These are phyloP conservation scores for Hippocampus comes DNA, from an alignment of 2,113 vertebrate species.

Conservation along the genomic window DNA sequence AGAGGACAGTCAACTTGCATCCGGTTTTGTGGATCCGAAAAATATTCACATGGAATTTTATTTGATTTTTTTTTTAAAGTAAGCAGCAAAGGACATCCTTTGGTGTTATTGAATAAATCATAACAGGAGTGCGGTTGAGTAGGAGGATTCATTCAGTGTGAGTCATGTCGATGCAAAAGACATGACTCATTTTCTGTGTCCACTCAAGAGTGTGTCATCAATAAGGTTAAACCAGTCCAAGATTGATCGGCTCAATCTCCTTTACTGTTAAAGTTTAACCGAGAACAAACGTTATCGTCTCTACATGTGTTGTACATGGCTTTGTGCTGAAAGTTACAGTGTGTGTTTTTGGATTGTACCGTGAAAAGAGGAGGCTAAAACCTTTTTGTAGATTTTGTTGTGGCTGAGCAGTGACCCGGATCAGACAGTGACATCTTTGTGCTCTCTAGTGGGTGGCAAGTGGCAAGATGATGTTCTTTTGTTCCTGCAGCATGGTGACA, in stretches of 20 bases:
- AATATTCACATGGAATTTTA: conserved; percentile 22
- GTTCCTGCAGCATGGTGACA: conserved; percentile 33
- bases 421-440: conserved; percentile 45
- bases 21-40: conserved; percentile 16
- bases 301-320: neutral
- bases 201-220: conserved; percentile 17
- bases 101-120: neutral
- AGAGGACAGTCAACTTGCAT: conserved; percentile 13
- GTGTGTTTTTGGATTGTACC: neutral
- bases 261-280: neutral
- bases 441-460: conserved; percentile 29
- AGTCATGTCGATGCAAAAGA: conserved; percentile 19
- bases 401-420: conserved; percentile 49
- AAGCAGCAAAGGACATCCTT: conserved; percentile 28
- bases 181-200: conserved; percentile 17
- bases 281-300: conserved; percentile 2
- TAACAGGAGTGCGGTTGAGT: conserved; percentile 3
- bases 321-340: neutral
- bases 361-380: conserved; percentile 5
- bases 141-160: conserved; percentile 2
- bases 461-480: conserved; percentile 34
- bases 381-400: conserved; percentile 14
- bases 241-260: neutral
- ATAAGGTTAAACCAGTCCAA: neutral
- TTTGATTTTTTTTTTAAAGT: conserved; percentile 29